These are phyloP conservation scores for Autographa pulchrina DNA, from an alignment of 2,888 invertebrate genomes.

Conservation along the genomic window DNA sequence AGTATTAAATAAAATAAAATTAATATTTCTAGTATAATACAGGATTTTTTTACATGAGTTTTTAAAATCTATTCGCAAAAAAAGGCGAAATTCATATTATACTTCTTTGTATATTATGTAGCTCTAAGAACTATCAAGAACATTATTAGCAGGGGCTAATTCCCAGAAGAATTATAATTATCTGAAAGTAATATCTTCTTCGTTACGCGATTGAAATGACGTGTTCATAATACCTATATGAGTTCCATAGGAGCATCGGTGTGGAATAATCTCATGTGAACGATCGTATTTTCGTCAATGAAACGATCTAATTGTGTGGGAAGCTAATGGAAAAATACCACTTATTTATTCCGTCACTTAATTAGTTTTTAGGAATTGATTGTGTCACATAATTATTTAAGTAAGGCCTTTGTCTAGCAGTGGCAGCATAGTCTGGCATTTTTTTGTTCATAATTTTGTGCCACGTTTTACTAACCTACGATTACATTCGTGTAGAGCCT, in stretches of 20 bases:
- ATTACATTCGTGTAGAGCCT: no score
- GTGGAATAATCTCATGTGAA: slow-evolving; percentile 15
- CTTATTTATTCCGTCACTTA: neutral
- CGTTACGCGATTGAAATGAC: neutral
- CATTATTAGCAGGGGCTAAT: slow-evolving; percentile 34
- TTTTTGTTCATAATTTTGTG: no score
- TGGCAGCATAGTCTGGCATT: no score
- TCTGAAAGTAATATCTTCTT: slow-evolving; percentile 17
- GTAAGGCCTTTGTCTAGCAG: no score
- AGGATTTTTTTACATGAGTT: no score
- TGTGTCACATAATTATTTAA: no score
- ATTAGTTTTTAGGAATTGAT: no score
- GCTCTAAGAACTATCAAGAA: slow-evolving; percentile 16
- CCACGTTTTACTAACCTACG: no score
- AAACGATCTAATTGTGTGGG: neutral
- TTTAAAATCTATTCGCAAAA: no score
- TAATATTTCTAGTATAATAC: no score
- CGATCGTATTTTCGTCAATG: neutral
- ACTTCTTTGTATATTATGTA: neutral
- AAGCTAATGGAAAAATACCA: neutral
- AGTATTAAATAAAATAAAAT: no score
- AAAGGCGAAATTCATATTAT: no score
- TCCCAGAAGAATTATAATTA: slow-evolving; percentile 26
- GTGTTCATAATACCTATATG: neutral
- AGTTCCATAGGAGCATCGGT: slow-evolving; percentile 17